Conservation (phyloP, 2,888 invertebrate species). For the Heteropelma amictum region DNA sequence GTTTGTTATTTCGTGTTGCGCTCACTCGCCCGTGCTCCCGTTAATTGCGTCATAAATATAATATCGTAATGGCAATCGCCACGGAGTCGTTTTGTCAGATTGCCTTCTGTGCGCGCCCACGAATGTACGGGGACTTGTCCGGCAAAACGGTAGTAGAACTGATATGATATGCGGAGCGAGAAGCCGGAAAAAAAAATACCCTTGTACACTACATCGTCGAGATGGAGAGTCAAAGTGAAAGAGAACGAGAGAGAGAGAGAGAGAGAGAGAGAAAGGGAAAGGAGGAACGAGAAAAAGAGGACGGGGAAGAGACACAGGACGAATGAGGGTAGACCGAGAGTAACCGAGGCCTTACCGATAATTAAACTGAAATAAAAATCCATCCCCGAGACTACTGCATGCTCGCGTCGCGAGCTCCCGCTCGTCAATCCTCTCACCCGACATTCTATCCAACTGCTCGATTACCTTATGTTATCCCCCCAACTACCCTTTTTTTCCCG, state of each 20-base stretch:
- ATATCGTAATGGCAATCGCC: conserved; percentile 64
- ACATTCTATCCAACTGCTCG: conserved; percentile 54
- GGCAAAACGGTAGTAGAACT: conserved; percentile 35
- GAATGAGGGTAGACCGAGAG: conserved; percentile 51
- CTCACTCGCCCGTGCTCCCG: conserved; percentile 43
- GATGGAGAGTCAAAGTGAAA: conserved; percentile 37
- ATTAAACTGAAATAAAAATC: conserved; percentile 75
- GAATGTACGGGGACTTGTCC: conserved; percentile 22
- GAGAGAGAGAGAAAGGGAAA: conserved; percentile 45
- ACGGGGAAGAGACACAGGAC: conserved; percentile 44
- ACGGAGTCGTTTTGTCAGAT: conserved; percentile 54
- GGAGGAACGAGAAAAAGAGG: conserved; percentile 33
- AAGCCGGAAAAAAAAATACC: conserved; percentile 15
- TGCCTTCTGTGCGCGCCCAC: conserved; percentile 34
- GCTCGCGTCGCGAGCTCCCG: conserved; percentile 16
- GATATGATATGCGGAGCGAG: conserved; percentile 35
- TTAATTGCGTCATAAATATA: conserved; percentile 66
- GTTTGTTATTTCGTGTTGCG: conserved; percentile 56
- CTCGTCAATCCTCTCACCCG: conserved; percentile 65
- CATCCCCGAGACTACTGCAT: conserved; percentile 57
- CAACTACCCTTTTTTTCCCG: conserved; percentile 29
- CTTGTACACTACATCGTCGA: conserved; percentile 18
- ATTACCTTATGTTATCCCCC: conserved; percentile 54
- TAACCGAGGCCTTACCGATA: conserved; percentile 61
- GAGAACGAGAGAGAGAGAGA: conserved; percentile 45